These are phyloP conservation scores for Hirtodrosophila duncani DNA, from an alignment of 2,888 invertebrate species.

Conservation along the genomic window DNA sequence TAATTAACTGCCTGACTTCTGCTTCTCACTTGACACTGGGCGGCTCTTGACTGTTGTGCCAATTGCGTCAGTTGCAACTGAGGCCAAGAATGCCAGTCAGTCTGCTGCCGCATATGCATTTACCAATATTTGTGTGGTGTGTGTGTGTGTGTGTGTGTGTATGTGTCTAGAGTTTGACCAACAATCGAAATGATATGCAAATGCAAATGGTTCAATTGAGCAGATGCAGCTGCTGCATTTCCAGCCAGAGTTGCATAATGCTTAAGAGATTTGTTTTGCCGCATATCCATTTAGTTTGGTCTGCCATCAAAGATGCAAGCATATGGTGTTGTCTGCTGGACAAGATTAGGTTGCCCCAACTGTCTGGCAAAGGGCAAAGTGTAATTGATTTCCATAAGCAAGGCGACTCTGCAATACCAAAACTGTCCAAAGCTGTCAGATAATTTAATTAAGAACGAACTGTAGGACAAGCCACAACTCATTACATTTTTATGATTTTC, in stretches of 20 bases:
- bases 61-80: conserved; percentile 33
- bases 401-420: too few relatives aligned
- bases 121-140: too few relatives aligned
- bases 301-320: conserved; percentile 58
- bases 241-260: conserved; percentile 20
- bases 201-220: conserved; percentile 62
- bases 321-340: conserved; percentile 18
- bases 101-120: conserved; percentile 20
- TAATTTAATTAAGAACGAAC: conserved; percentile 33
- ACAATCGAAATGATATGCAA: conserved; percentile 64
- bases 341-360: conserved; percentile 28
- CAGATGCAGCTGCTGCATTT: conserved; percentile 29
- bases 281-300: conserved; percentile 60
- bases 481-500: conserved; percentile 30
- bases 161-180: conserved; percentile 40
- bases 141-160: too few relatives aligned
- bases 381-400: conserved; percentile 43
- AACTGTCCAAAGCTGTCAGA: conserved; percentile 1
- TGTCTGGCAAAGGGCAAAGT: conserved; percentile 34
- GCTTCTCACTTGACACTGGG: conserved; percentile 8
- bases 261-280: conserved; percentile 41
- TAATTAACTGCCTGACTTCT: conserved; percentile 43
- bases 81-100: conserved; percentile 31
- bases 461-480: conserved; percentile 10
- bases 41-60: conserved; percentile 14